phyloP scores from a whole-genome alignment of 2,113 vertebrate genomes.

The Sylvilagus bachmani region DNA sequence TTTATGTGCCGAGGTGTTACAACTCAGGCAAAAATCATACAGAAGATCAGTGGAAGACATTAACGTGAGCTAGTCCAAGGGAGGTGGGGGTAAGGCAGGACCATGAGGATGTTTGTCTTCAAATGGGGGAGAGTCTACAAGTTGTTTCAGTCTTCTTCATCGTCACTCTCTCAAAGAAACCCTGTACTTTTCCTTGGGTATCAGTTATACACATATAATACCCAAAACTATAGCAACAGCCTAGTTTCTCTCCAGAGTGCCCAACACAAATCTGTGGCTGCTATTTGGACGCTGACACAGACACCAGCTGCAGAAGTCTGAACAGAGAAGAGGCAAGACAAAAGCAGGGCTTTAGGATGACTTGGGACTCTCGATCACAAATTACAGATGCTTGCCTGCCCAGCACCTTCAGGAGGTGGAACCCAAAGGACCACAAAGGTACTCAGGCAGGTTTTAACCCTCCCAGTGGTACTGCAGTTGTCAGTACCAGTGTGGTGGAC shows the following conservation, averaged over 20 bases:
- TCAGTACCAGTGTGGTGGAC: too few relatives aligned
- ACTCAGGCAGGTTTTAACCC: background rate
- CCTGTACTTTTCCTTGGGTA: background rate
- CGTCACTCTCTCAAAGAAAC: background rate
- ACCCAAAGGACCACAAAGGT: background rate
- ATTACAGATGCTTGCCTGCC: background rate
- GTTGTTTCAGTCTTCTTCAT: background rate
- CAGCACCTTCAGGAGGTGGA: background rate
- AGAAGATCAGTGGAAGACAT: background rate
- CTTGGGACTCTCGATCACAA: background rate
- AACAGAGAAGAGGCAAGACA: background rate
- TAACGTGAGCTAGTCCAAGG: background rate
- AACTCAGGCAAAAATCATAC: background rate
- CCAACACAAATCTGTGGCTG: background rate
- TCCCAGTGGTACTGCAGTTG: background rate
- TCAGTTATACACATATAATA: background rate
- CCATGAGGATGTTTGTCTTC: background rate
- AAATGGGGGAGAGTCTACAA: background rate
- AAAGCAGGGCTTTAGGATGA: background rate
- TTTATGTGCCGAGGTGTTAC: background rate
- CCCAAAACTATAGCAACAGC: slow-evolving; percentile 4
- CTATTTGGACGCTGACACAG: background rate
- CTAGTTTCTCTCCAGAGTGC: slow-evolving; percentile 2
- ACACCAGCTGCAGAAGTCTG: background rate
- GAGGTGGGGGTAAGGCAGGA: too few relatives aligned